phyloP scores from a whole-genome alignment of 1,140 invertebrate genomes.

The Acyrthosiphon pisum region DNA sequence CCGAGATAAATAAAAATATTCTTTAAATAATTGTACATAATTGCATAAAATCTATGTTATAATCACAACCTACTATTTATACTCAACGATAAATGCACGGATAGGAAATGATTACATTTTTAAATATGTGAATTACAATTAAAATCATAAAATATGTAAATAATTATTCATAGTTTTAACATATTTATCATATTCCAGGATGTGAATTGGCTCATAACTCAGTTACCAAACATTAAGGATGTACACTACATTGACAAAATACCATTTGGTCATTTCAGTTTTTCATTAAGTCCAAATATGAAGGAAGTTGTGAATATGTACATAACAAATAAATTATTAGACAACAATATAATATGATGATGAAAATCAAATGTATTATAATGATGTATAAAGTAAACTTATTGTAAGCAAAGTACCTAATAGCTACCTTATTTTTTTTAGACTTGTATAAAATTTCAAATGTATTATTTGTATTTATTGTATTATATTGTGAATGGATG shows the following conservation, averaged over 20 bases:
- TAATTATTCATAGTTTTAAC: background rate
- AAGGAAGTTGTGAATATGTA: slow-evolving; percentile 51
- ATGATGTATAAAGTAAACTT: background rate
- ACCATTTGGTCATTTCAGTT: slow-evolving; percentile 49
- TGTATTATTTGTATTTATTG: background rate
- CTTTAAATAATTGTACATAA: background rate
- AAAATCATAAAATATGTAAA: background rate
- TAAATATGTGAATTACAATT: background rate
- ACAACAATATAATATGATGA: background rate
- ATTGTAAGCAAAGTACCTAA: too few species aligned
- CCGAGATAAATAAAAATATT: too few species aligned
- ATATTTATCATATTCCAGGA: slow-evolving; percentile 44
- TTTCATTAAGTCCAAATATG: slow-evolving; percentile 33
- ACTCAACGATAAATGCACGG: background rate
- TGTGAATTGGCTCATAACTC: slow-evolving; percentile 41
- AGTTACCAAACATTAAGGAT: slow-evolving; percentile 49
- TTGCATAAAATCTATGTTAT: background rate
- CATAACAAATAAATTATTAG: slow-evolving; percentile 11
- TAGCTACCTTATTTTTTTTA: background rate
- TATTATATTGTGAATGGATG: background rate
- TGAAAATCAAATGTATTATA: background rate
- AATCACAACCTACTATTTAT: background rate
- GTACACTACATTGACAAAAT: slow-evolving; percentile 53
- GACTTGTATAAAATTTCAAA: background rate
- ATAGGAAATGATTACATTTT: background rate